Evolutionary conservation across 2,888 invertebrate genomes (phyloP), one percentile per base, ranked within the genome.

Genomic region (Leistus spinibarbis): DNA sequence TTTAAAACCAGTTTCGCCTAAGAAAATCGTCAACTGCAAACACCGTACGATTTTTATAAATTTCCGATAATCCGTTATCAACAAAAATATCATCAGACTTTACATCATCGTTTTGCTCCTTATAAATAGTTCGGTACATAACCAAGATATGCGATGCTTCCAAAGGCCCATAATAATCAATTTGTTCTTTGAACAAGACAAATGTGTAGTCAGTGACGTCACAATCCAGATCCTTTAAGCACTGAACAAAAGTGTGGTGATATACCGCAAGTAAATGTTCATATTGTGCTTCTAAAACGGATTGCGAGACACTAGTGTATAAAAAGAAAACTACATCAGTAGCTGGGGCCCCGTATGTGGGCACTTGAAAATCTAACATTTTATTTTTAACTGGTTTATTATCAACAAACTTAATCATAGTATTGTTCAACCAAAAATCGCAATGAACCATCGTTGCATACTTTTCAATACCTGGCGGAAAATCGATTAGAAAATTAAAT

Each of bases 341-440:
- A 0, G 85, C 81, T 0, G 89, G 83, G 9, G 87, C 88, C 3
- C 86, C 84, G 71, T 88, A 88, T 17, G 86, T 81, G 1, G 87
- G 85, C 54, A 87, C 84, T 82, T 90, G 90, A 78, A 89, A 90
- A 79, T 90, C 90, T 0, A 90, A 83, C 70, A 90, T 83, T 79
- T 88, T 88, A 0, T 88, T 77, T 10, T 71, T 64, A 3, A 80
- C 73, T 0, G 78, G 76, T 71, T 77, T 77, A 5, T 78, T 79
- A 53, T 80, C 77, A 73, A 79, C 77, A 64, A 85, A 85, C 79
- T 86, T 86, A 16, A 89, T 82, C 85, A 90, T 86, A 3, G 89
- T 83, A 78, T 90, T 90, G 79, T 90, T 90, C 13, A 88, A 86
- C 90, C 90, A 90, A 65, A 88, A 83, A 80, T 90, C 90, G 2